A percentile compares a stretch with the other conserved stretches of the same genome.
These are phyloP conservation scores for Parnassius smintheus DNA, from an alignment of 2,888 invertebrate species.

Conservation along the genomic window DNA sequence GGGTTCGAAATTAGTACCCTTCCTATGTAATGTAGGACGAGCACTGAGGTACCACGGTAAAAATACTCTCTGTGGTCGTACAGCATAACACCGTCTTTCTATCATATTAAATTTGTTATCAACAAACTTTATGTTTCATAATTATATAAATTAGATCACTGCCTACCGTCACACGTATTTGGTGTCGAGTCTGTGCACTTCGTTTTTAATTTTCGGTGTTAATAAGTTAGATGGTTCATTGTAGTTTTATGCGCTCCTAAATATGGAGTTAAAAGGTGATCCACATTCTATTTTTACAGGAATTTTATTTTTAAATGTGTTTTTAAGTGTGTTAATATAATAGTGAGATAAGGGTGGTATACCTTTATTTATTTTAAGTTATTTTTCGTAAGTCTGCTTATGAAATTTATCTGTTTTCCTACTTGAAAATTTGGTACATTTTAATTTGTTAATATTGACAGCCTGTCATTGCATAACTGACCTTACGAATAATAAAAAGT, in stretches of 20 bases:
- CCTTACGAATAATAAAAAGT: too few species aligned
- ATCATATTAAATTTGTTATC: slow-evolving; percentile 40
- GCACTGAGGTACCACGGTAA: too few species aligned
- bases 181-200: neutral
- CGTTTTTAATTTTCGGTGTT: neutral
- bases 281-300: neutral
- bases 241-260: neutral
- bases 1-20: too few species aligned
- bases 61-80: slow-evolving; percentile 25
- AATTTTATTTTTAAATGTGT: neutral
- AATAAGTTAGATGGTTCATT: neutral
- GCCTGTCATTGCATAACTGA: too few species aligned
- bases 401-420: too few species aligned
- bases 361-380: neutral
- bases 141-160: slow-evolving; percentile 51
- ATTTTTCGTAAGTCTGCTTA: slow-evolving; percentile 5
- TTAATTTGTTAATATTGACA: too few species aligned
- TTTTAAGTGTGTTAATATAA: neutral
- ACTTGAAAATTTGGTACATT: too few species aligned
- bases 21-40: too few species aligned
- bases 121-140: slow-evolving; percentile 39
- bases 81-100: slow-evolving; percentile 38
- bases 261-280: slow-evolving; percentile 21
- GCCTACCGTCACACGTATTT: slow-evolving; percentile 25
- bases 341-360: neutral